Evolutionary conservation across 2,113 vertebrate genomes (phyloP).

Genomic region (Leptobrachium leishanense): DNA sequence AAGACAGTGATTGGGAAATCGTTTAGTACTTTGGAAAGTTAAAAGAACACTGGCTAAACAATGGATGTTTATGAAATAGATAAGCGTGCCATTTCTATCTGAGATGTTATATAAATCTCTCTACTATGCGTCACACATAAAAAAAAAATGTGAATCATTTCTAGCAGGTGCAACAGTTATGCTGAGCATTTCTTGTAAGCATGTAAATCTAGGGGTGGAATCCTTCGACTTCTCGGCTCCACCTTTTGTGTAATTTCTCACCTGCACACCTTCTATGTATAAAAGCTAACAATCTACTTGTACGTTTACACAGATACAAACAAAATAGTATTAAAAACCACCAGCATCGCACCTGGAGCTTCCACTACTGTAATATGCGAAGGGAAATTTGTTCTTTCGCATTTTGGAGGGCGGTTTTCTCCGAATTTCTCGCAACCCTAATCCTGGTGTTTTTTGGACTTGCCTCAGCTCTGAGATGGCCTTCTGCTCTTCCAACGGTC

Average conservation of each 20-base stretch:
- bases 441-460: slow-evolving; percentile 50
- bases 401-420: slow-evolving; percentile 48
- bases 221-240: slow-evolving; percentile 16
- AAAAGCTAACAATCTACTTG: slow-evolving; percentile 6
- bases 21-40: slow-evolving; percentile 7
- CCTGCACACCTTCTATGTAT: slow-evolving; percentile 13
- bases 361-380: slow-evolving; percentile 1
- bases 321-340: not conserved
- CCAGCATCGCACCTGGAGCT: not conserved
- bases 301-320: slow-evolving; percentile 8
- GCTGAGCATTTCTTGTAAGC: slow-evolving; percentile 18
- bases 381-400: slow-evolving; percentile 45
- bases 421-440: slow-evolving; percentile 47
- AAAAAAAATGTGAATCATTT: slow-evolving; percentile 34
- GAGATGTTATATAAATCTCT: slow-evolving; percentile 41
- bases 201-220: slow-evolving; percentile 25
- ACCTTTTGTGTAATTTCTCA: slow-evolving; percentile 25
- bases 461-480: slow-evolving; percentile 48
- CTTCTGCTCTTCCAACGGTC: slow-evolving; percentile 46
- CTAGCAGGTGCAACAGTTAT: slow-evolving; percentile 16
- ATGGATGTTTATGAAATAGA: slow-evolving; percentile 46
- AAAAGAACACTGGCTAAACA: slow-evolving; percentile 11
- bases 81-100: slow-evolving; percentile 25
- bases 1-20: slow-evolving; percentile 40
- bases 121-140: slow-evolving; percentile 36